Conservation (phyloP, 2,888 invertebrate genomes). For the Hermaeophaga mercurialis region DNA sequence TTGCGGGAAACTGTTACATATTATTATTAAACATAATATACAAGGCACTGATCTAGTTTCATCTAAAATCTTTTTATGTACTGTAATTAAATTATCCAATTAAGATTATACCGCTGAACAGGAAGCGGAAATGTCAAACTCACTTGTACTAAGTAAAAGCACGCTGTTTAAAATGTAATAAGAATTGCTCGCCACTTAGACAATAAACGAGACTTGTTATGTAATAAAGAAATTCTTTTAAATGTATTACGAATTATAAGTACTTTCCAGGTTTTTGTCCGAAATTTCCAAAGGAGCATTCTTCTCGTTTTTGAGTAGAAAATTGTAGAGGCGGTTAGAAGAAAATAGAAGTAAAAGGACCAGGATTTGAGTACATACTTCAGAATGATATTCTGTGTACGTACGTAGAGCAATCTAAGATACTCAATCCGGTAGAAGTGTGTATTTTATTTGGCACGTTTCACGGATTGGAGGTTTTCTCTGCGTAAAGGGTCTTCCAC, state of each 20-base stretch:
- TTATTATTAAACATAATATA: too few species aligned
- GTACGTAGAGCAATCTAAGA: slow-evolving; percentile 2
- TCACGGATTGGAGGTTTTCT: not conserved
- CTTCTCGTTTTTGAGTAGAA: slow-evolving; percentile 9
- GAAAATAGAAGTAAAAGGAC: slow-evolving; percentile 4
- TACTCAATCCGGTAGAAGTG: not conserved
- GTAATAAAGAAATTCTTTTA: slow-evolving; percentile 7
- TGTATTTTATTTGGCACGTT: not conserved
- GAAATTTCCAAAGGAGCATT: slow-evolving; percentile 16
- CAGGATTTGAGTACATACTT: slow-evolving; percentile 3
- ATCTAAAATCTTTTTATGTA: too few species aligned
- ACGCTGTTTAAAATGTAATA: not conserved
- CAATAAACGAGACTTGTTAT: not conserved
- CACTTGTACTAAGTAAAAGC: not conserved
- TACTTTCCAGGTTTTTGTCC: slow-evolving; percentile 8
- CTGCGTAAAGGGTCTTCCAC: not conserved
- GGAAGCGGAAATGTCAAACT: not conserved
- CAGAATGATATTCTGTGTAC: slow-evolving; percentile 15
- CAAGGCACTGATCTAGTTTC: too few species aligned
- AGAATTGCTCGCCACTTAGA: slow-evolving; percentile 5
- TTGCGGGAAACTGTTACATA: too few species aligned
- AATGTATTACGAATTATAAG: slow-evolving; percentile 6
- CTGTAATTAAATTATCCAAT: not conserved
- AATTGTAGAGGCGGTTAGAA: slow-evolving; percentile 11
- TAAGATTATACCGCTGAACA: not conserved